Conservation (phyloP, 1,140 invertebrate species). For the Metaphire vulgaris region DNA sequence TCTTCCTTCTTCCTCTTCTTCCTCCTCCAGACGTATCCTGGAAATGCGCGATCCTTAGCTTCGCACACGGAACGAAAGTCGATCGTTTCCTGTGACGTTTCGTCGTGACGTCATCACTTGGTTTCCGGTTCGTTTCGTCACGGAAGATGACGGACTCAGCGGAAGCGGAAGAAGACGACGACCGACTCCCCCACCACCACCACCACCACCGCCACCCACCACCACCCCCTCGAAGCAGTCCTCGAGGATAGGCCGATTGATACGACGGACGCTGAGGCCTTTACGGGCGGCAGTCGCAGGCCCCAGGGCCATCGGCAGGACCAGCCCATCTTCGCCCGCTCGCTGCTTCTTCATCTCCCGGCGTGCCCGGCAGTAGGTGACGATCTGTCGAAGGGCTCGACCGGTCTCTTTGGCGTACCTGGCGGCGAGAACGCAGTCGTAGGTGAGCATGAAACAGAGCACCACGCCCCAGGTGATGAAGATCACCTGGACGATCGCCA, state of each 20-base stretch:
- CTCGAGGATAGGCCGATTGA: slow-evolving; percentile 10
- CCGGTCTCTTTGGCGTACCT: slow-evolving; percentile 28
- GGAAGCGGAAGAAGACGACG: too few species aligned
- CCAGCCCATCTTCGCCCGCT: too few species aligned
- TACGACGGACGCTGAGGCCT: slow-evolving; percentile 18
- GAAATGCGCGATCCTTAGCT: too few species aligned
- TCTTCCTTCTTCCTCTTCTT: too few species aligned
- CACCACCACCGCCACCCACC: too few species aligned
- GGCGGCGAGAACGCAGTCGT: slow-evolving; percentile 22
- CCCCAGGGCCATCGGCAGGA: too few species aligned
- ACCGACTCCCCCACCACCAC: neutral
- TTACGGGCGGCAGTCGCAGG: neutral
- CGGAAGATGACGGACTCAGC: neutral
- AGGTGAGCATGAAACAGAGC: slow-evolving; percentile 25
- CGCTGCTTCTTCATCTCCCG: slow-evolving; percentile 3
- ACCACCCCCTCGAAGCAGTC: neutral
- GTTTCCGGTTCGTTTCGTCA: neutral
- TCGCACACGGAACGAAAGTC: too few species aligned
- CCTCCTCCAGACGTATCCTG: too few species aligned
- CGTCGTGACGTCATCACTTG: neutral
- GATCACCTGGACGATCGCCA: neutral
- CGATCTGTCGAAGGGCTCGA: slow-evolving; percentile 20
- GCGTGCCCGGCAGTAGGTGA: slow-evolving; percentile 19
- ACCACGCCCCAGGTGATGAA: slow-evolving; percentile 26
- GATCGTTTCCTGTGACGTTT: too few species aligned